phyloP scores from a whole-genome alignment of 2,888 invertebrate genomes.

The Rutpela maculata region DNA sequence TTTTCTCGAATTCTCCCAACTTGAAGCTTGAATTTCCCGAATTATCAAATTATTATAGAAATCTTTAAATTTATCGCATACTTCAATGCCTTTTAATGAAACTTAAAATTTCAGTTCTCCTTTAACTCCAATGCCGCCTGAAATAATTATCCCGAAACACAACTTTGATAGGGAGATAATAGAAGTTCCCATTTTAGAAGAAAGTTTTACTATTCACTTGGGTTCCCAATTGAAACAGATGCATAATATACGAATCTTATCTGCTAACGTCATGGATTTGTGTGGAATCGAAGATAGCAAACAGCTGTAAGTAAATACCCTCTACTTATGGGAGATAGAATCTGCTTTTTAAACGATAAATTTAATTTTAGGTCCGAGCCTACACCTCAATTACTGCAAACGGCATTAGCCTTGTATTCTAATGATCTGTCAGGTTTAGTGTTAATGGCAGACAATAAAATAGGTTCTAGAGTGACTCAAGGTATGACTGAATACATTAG shows the following conservation, averaged over 20 bases:
- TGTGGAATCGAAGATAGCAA: constrained; percentile 76
- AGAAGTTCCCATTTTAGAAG: constrained; percentile 79
- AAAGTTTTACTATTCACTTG: constrained; percentile 98
- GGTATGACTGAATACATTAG: constrained; percentile 49
- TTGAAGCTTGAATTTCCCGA: no score
- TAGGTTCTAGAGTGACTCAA: constrained; percentile 71
- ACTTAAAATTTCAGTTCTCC: constrained; percentile 71
- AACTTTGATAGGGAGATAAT: constrained; percentile 55
- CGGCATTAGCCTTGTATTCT: constrained; percentile 95
- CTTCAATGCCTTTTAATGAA: no score
- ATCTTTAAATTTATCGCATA: no score
- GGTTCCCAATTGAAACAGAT: constrained; percentile 99
- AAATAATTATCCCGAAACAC: constrained; percentile 51
- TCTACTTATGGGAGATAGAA: no score
- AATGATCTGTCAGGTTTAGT: constrained; percentile 92
- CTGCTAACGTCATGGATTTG: constrained; percentile 89
- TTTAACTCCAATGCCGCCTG: constrained; percentile 69
- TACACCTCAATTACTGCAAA: constrained; percentile 90
- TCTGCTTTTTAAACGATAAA: neutral
- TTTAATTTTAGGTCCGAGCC: constrained; percentile 75
- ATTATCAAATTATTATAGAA: neutral
- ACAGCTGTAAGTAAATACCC: constrained; percentile 60
- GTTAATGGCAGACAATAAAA: constrained; percentile 81
- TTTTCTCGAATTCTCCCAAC: no score
- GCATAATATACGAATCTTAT: constrained; percentile 95